These are phyloP conservation scores for Branchipolynoe longqiensis DNA, from an alignment of 2,888 invertebrate genomes.

Conservation along the genomic window DNA sequence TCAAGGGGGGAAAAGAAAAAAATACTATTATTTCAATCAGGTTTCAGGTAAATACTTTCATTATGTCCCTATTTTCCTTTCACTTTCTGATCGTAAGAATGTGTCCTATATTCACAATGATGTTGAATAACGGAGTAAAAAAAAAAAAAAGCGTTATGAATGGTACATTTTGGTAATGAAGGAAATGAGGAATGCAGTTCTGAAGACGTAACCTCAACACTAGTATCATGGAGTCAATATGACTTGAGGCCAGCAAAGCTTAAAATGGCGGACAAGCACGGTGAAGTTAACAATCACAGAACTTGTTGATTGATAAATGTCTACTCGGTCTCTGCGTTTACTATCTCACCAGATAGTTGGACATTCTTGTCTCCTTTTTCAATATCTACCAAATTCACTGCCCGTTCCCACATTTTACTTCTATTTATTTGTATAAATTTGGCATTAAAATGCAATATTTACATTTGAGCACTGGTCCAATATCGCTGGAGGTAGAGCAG, in stretches of 20 bases:
- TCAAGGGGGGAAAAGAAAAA: too few relatives aligned
- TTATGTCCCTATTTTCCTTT: too few relatives aligned
- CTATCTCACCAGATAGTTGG: too few relatives aligned
- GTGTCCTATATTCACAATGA: slow-evolving; percentile 55
- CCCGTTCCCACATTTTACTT: too few relatives aligned
- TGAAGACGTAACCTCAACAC: slow-evolving; percentile 51
- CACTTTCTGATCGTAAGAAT: not conserved
- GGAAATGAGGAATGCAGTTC: slow-evolving; percentile 36
- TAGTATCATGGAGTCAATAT: slow-evolving; percentile 48
- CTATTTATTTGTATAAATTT: too few relatives aligned
- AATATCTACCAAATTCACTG: too few relatives aligned
- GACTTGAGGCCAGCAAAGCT: not conserved
- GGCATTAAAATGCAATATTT: too few relatives aligned
- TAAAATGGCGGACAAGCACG: slow-evolving; percentile 39
- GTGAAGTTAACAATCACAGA: slow-evolving; percentile 40
- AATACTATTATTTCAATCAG: too few relatives aligned
- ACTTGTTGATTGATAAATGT: slow-evolving; percentile 27
- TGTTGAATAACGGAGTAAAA: not conserved
- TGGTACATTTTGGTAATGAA: slow-evolving; percentile 50
- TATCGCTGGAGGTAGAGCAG: not conserved
- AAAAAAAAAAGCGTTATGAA: slow-evolving; percentile 36
- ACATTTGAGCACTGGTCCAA: not conserved
- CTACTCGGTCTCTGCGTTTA: not conserved
- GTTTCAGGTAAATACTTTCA: too few relatives aligned
- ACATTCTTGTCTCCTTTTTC: too few relatives aligned